A percentile compares a stretch with the other conserved stretches of the same genome.
These are phyloP conservation scores for Kuschelorhynchus macadamiae DNA, from an alignment of 2,888 invertebrate species.

Conservation along the genomic window DNA sequence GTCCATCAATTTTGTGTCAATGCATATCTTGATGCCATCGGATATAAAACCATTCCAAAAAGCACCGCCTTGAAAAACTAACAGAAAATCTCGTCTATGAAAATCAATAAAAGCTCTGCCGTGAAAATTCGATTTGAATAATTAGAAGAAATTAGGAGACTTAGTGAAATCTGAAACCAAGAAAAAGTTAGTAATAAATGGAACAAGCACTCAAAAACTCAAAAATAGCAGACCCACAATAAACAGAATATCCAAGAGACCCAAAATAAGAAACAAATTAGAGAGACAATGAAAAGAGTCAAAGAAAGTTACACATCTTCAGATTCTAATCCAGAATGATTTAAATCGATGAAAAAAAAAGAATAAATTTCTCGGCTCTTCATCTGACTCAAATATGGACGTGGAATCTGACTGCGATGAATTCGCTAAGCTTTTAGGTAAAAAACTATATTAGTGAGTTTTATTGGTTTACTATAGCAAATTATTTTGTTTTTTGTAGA, in stretches of 20 bases:
- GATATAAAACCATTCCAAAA: slow-evolving; percentile 9
- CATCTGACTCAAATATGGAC: not conserved
- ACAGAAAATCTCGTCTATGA: slow-evolving; percentile 8
- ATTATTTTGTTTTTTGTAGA: not conserved
- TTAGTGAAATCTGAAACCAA: too few species aligned
- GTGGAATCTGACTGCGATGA: not conserved
- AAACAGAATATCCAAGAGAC: too few species aligned
- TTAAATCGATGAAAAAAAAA: too few species aligned
- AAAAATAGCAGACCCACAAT: too few species aligned
- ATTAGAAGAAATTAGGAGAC: slow-evolving; percentile 6
- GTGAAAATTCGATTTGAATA: slow-evolving; percentile 1
- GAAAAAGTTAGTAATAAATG: too few species aligned
- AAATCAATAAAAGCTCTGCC: not conserved
- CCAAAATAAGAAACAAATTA: too few species aligned
- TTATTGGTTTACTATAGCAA: not conserved
- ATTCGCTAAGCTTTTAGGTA: slow-evolving; percentile 4
- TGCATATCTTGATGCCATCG: not conserved
- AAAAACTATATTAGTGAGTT: not conserved
- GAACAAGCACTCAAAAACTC: too few species aligned
- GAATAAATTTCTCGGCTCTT: not conserved
- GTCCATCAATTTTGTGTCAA: not conserved
- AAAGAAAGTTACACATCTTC: too few species aligned
- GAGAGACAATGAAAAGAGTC: too few species aligned
- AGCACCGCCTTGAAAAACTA: slow-evolving; percentile 12
- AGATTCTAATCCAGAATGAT: too few species aligned